Percentiles rank a stretch among this genome's conserved stretches.
These are phyloP conservation scores for Molossus alvarezi DNA, from an alignment of 2,797 vertebrate genomes.

Conservation along the genomic window DNA sequence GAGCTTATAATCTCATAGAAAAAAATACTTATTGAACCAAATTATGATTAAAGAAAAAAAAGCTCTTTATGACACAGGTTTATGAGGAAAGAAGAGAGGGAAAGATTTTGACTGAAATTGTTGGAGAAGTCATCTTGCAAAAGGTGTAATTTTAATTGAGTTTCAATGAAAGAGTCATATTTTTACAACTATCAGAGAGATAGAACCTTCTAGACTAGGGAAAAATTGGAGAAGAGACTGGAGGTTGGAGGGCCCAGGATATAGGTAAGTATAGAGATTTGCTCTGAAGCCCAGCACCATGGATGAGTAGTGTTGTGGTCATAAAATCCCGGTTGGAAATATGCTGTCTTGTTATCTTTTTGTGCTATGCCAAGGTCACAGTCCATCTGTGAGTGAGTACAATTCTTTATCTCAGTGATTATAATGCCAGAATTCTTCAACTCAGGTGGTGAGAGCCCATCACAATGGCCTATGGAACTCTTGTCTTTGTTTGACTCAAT, in stretches of 20 bases:
- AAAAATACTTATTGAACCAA: slow-evolving; percentile 12
- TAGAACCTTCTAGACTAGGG: not conserved
- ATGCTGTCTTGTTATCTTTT: not conserved
- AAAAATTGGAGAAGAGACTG: not conserved
- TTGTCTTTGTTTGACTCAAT: not conserved
- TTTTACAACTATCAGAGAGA: slow-evolving; percentile 35
- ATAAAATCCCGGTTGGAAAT: slow-evolving; percentile 31
- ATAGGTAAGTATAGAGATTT: not conserved
- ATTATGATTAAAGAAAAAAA: not conserved
- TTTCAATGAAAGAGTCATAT: slow-evolving; percentile 44
- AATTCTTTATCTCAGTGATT: slow-evolving; percentile 25
- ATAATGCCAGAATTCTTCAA: not conserved
- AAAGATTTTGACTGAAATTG: slow-evolving; percentile 48
- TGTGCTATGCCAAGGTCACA: not conserved
- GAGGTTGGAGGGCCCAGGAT: not conserved
- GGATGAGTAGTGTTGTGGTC: not conserved
- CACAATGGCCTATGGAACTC: not conserved
- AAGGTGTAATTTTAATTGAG: slow-evolving; percentile 1
- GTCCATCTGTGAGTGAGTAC: not conserved
- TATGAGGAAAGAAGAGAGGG: slow-evolving; percentile 6
- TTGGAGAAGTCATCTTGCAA: slow-evolving; percentile 4
- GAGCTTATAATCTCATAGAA: not conserved
- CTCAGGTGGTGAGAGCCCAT: not conserved
- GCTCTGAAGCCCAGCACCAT: not conserved
- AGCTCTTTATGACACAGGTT: not conserved